Base-by-base conservation (phyloP, 2,113 vertebrate species). In the Argyrosomus japonicus region DNA sequence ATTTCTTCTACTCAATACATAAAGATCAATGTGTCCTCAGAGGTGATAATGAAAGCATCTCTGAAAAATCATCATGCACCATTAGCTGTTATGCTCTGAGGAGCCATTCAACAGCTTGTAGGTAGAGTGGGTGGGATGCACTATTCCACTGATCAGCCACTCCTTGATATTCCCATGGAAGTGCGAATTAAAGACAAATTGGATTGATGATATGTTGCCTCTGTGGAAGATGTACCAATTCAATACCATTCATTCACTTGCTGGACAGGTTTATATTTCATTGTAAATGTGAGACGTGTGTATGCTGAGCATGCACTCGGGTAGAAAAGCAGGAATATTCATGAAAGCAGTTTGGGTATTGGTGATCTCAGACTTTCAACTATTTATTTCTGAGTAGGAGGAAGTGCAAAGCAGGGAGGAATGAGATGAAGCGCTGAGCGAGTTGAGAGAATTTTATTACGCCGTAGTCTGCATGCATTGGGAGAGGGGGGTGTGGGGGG, bases 371-470 rank as follows among this genome's bases (percentile, higher is more conserved):
- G 58, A 77, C 53, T 47, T 75, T 69, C 18, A 45, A 67, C 82
- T 82, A 54, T 83, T 88, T 90, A 89, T 89, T 88, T 80, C 81
- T 79, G 76, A 89, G 85, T 14, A 13, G 71, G 63, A 89, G 74
- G 81, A 83, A 51, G 68, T 74, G 81, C 76, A 54, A 74, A 75
- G 75, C 83, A 68, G 9, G 69, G 40, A 79, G 77, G 79, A 71
- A 81, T 32, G 85, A 87, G 80, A 67, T 72, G 82, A 91, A 75
- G 51, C 69, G 36, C 61, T 25, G 73, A 81, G 71, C 10, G 17
- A 79, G 75, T 80, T 82, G 54, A 79, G 77, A 53, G 54, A 61
- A 74, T 84, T 81, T 60, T 81, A 80, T 85, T 58, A 75, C 32
- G 19, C 70, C 15, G 61, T 58, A 71, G 82, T 82, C 72, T 83